These are phyloP conservation scores for Melanitta fusca DNA, from an alignment of 2,797 vertebrate genomes.

Conservation along the genomic window DNA sequence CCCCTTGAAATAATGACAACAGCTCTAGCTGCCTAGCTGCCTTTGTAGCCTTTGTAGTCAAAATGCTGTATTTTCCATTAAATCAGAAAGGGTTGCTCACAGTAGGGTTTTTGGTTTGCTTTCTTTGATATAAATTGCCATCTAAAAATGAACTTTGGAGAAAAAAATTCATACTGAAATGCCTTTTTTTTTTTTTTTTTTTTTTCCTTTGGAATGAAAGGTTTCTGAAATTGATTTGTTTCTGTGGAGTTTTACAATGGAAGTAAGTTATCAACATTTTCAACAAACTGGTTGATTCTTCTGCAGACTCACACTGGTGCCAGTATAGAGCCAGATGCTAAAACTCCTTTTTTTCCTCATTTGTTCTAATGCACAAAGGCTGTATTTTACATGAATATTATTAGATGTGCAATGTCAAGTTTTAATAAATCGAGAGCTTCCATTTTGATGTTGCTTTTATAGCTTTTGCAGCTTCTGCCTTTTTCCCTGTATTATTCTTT, in stretches of 20 bases:
- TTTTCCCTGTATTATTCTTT: background rate
- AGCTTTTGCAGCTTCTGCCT: background rate
- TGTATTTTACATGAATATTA: background rate
- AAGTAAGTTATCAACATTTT: background rate
- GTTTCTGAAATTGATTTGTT: background rate
- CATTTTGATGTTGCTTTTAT: background rate
- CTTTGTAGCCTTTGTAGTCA: background rate
- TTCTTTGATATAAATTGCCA: slow-evolving; percentile 16
- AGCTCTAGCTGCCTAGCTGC: background rate
- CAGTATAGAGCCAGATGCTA: background rate
- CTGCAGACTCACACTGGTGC: background rate
- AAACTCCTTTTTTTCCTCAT: background rate
- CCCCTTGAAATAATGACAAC: background rate
- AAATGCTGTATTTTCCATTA: background rate
- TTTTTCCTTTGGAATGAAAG: background rate
- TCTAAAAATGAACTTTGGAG: slow-evolving; percentile 14
- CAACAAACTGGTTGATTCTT: background rate
- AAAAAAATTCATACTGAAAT: background rate
- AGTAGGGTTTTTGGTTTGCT: background rate
- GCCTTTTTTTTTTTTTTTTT: background rate
- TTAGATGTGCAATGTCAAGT: background rate
- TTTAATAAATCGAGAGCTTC: background rate
- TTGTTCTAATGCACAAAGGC: background rate
- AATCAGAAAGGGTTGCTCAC: slow-evolving; percentile 19
- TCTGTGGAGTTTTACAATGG: background rate